phyloP scores from a whole-genome alignment of 2,113 vertebrate genomes.

The Psilopogon haemacephalus region DNA sequence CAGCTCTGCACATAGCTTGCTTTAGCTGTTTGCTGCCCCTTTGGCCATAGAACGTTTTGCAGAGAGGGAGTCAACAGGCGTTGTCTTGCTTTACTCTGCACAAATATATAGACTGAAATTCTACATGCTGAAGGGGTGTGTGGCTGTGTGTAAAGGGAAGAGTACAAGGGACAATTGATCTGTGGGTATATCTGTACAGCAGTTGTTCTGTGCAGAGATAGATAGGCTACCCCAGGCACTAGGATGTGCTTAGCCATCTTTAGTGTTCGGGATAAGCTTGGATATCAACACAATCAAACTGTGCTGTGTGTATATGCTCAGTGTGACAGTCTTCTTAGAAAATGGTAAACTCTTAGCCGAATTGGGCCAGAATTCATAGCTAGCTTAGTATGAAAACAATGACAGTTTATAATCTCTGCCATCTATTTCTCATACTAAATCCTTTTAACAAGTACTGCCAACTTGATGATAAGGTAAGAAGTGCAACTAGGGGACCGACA shows the following conservation, averaged over 20 bases:
- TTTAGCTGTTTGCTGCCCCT: not conserved
- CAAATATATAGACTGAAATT: not conserved
- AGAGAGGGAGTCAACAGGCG: not conserved
- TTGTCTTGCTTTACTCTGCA: not conserved
- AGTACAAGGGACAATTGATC: not conserved
- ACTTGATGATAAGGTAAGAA: slow-evolving; percentile 25
- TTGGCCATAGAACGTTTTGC: not conserved
- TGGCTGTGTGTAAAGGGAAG: not conserved
- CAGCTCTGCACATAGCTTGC: not conserved
- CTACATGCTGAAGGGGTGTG: not conserved
- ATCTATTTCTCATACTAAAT: slow-evolving; percentile 10
- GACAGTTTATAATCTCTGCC: not conserved
- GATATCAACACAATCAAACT: not conserved
- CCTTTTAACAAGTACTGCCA: slow-evolving; percentile 26
- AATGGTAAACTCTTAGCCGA: slow-evolving; percentile 8
- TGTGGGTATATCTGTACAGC: not conserved
- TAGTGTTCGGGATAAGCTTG: not conserved
- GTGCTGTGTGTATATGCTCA: not conserved
- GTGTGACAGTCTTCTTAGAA: not conserved
- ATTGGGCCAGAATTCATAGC: not conserved
- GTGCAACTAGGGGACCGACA: not conserved
- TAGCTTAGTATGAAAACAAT: not conserved
- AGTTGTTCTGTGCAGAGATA: not conserved
- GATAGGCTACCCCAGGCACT: not conserved
- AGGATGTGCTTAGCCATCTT: not conserved